Evolutionary conservation across 1,140 invertebrate species (phyloP).

Genomic region (Dreissena polymorpha): DNA sequence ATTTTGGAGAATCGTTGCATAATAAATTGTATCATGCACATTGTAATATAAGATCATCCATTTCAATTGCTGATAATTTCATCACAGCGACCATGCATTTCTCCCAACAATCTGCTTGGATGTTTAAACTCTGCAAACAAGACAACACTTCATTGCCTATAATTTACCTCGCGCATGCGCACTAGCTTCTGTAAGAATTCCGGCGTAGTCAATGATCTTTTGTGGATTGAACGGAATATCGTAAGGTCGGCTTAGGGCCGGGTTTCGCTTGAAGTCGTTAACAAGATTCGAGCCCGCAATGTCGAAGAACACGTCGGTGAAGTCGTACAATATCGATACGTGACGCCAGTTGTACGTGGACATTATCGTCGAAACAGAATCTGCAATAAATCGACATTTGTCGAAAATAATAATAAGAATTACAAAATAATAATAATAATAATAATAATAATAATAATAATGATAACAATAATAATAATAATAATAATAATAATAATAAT

Average conservation of each 20-base stretch:
- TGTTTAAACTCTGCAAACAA: no score
- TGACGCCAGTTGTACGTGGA: conserved; percentile 50
- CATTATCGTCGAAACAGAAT: conserved; percentile 54
- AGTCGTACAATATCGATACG: conserved; percentile 59
- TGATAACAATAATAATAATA: no score
- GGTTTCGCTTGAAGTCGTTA: conserved; percentile 47
- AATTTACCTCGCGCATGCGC: conserved; percentile 58
- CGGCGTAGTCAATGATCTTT: conserved; percentile 52
- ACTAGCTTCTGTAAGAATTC: conserved; percentile 54
- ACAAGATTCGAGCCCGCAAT: conserved; percentile 59
- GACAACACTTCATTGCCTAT: neutral
- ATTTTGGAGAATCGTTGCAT: no score
- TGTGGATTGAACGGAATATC: conserved; percentile 58
- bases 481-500: no score
- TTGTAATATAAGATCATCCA: no score
- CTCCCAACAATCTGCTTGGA: no score
- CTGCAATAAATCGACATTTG: conserved; percentile 6
- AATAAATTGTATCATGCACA: no score
- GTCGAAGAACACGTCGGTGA: conserved; percentile 63
- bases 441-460: no score
- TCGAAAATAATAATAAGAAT: no score
- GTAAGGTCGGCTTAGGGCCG: conserved; percentile 50
- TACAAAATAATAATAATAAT: no score
- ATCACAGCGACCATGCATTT: no score
- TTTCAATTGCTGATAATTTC: no score